Evolutionary conservation across 1,140 invertebrate species (phyloP).

Genomic region (Phocides pigmalion): DNA sequence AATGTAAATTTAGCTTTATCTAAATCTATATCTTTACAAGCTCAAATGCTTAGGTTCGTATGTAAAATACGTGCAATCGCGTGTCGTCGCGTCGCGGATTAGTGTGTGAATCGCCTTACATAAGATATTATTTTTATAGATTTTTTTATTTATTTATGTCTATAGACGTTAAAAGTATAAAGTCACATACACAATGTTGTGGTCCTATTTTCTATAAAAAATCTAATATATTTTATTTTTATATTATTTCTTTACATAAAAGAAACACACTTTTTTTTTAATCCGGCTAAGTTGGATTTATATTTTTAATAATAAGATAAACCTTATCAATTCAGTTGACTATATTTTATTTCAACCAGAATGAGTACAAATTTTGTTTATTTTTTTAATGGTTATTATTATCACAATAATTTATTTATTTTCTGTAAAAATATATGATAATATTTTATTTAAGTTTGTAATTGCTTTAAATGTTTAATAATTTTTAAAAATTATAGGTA

Average conservation of each 20-base stretch:
- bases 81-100: too few relatives aligned
- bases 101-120: too few relatives aligned
- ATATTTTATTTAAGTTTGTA: neutral
- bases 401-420: neutral
- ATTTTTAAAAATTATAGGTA: too few relatives aligned
- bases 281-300: neutral
- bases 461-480: too few relatives aligned
- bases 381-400: neutral
- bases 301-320: neutral
- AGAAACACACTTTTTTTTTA: neutral
- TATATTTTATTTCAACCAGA: neutral
- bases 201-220: too few relatives aligned
- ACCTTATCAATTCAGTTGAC: too few relatives aligned
- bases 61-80: too few relatives aligned
- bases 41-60: too few relatives aligned
- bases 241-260: neutral
- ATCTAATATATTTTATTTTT: neutral
- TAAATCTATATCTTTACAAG: too few relatives aligned
- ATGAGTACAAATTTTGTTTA: conserved; percentile 2
- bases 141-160: conserved; percentile 4
- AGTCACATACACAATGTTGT: too few relatives aligned
- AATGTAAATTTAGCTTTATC: too few relatives aligned
- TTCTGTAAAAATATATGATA: neutral
- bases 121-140: too few relatives aligned
- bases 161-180: conserved; percentile 3